Conservation (phyloP, 2,888 invertebrate species). For the Drosophila borborema region DNA sequence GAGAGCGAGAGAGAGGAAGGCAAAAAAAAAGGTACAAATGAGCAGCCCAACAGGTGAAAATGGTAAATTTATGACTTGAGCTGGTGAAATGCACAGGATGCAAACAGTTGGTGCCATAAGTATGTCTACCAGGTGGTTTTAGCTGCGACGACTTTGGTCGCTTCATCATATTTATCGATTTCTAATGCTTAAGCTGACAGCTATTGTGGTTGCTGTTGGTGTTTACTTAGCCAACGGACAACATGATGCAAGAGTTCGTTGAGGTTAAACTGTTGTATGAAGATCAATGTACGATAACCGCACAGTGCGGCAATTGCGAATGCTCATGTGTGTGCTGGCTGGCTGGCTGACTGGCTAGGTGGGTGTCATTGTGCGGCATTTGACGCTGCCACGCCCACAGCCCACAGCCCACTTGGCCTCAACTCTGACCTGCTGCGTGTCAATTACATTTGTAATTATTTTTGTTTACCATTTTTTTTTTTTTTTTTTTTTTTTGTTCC, state of each 20-base stretch:
- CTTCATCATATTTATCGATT: slow-evolving; percentile 72
- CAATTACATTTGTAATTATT: slow-evolving; percentile 80
- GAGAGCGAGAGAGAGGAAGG: not conserved
- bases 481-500: not conserved
- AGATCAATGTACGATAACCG: slow-evolving; percentile 73
- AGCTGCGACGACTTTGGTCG: slow-evolving; percentile 7
- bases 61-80: slow-evolving; percentile 63
- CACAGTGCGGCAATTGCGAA: slow-evolving; percentile 16
- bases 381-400: slow-evolving; percentile 49
- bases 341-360: slow-evolving; percentile 20
- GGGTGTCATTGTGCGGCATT: slow-evolving; percentile 69
- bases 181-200: slow-evolving; percentile 69
- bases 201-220: slow-evolving; percentile 33
- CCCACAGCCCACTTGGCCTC: slow-evolving; percentile 33
- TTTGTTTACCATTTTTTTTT: slow-evolving; percentile 14
- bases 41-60: slow-evolving; percentile 62
- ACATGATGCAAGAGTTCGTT: slow-evolving; percentile 73
- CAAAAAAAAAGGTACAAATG: not conserved
- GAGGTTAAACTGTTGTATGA: slow-evolving; percentile 79
- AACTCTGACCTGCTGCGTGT: slow-evolving; percentile 64
- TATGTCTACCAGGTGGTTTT: slow-evolving; percentile 38
- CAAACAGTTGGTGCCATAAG: slow-evolving; percentile 53
- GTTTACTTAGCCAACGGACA: slow-evolving; percentile 38
- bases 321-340: slow-evolving; percentile 20
- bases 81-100: slow-evolving; percentile 33